A percentile compares a stretch with the other conserved stretches of the same genome.
Conservation (phyloP, 2,113 vertebrate genomes). For the Misgurnus anguillicaudatus region DNA sequence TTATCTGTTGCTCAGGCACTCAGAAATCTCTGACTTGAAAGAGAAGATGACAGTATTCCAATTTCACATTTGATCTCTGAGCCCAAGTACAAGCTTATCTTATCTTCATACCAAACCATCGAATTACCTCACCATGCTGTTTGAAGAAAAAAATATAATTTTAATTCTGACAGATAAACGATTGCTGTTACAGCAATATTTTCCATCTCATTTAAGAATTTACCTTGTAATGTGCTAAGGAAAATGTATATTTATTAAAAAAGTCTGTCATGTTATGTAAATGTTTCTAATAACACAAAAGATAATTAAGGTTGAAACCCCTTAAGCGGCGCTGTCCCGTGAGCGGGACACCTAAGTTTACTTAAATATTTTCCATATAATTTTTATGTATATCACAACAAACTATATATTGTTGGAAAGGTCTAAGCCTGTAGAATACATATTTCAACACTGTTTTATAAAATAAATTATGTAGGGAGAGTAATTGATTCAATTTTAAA, state of each 20-base stretch:
- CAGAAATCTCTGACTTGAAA: conserved; percentile 68
- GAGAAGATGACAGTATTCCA: conserved; percentile 47
- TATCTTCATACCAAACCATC: conserved; percentile 25
- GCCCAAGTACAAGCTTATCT: conserved; percentile 39
- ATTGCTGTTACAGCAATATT: conserved; percentile 2
- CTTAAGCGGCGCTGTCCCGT: too few species aligned
- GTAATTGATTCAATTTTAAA: too few species aligned
- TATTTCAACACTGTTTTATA: too few species aligned
- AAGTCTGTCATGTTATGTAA: background rate
- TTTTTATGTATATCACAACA: too few species aligned
- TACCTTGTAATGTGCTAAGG: background rate
- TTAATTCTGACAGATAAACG: background rate
- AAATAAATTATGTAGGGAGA: too few species aligned
- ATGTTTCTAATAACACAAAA: background rate
- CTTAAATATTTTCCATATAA: too few species aligned
- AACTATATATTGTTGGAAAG: too few species aligned
- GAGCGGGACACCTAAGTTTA: too few species aligned
- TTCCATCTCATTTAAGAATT: background rate
- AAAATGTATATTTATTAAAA: background rate
- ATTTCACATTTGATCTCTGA: conserved; percentile 39
- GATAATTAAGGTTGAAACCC: too few species aligned
- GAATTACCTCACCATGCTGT: conserved; percentile 4
- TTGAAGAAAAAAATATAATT: background rate
- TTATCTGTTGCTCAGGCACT: conserved; percentile 66
- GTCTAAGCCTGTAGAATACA: too few species aligned